Conservation (phyloP, 92 coral and sea anemone genomes). For the Heteractis magnifica region DNA sequence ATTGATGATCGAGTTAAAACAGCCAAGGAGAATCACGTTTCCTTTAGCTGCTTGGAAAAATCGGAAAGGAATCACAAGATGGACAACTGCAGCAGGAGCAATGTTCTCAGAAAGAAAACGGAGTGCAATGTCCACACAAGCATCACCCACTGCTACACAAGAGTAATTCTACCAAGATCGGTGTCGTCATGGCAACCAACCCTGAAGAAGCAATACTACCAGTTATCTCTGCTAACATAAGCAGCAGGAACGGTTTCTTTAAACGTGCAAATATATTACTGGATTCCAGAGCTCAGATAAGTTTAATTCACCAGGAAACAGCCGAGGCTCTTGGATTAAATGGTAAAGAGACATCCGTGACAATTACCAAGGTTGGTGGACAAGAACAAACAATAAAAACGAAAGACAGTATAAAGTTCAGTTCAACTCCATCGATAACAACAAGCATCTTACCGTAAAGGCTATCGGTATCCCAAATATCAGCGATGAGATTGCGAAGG, state of each 20-base stretch:
- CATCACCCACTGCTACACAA: conserved; percentile 59
- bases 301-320: conserved; percentile 48
- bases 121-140: conserved; percentile 38
- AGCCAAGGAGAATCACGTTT: conserved; percentile 51
- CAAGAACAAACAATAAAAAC: conserved; percentile 36
- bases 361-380: conserved; percentile 56
- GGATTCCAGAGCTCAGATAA: conserved; percentile 48
- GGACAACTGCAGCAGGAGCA: conserved; percentile 46
- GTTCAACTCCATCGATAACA: conserved; percentile 33
- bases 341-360: conserved; percentile 30
- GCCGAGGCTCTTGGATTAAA: conserved; percentile 57
- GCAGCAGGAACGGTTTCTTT: conserved; percentile 29
- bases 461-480: conserved; percentile 52
- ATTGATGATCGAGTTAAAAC: conserved; percentile 44
- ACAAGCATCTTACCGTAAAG: conserved; percentile 24
- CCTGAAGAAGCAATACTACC: conserved; percentile 49
- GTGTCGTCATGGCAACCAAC: conserved; percentile 35
- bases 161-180: conserved; percentile 23
- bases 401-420: conserved; percentile 48
- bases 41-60: conserved; percentile 54
- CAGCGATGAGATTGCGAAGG: conserved; percentile 47
- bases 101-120: conserved; percentile 46
- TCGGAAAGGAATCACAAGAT: conserved; percentile 45
- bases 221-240: conserved; percentile 39
- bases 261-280: conserved; percentile 40